phyloP scores from a whole-genome alignment of 2,113 vertebrate species.

The Solea solea region DNA sequence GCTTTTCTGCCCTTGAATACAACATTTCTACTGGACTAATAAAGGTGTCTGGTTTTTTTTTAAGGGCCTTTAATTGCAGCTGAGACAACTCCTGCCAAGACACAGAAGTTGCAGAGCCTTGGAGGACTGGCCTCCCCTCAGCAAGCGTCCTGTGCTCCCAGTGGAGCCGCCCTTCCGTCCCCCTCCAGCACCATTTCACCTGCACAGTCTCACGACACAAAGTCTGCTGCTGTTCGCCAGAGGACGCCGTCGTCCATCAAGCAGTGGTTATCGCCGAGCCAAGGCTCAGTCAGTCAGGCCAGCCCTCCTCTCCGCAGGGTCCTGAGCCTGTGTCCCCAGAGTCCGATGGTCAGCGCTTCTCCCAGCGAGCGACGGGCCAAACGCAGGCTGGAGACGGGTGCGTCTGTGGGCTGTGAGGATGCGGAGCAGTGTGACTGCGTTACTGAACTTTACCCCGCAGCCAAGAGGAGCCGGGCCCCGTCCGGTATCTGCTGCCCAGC shows the following conservation, averaged over 20 bases:
- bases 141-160: slow-evolving; percentile 85
- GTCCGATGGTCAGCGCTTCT: slow-evolving; percentile 39
- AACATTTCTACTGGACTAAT: slow-evolving; percentile 4
- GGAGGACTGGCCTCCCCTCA: slow-evolving; percentile 81
- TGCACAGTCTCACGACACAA: slow-evolving; percentile 40
- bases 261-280: slow-evolving; percentile 86
- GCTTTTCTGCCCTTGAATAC: no score
- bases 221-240: slow-evolving; percentile 62
- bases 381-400: slow-evolving; percentile 87
- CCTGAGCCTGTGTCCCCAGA: slow-evolving; percentile 84
- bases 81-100: slow-evolving; percentile 86
- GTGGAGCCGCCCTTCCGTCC: slow-evolving; percentile 86
- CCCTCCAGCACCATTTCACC: slow-evolving; percentile 84
- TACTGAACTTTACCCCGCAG: slow-evolving; percentile 79
- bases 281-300: slow-evolving; percentile 57
- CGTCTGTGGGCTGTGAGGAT: slow-evolving; percentile 70
- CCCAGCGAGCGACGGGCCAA: slow-evolving; percentile 84
- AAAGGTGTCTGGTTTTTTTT: slow-evolving; percentile 1
- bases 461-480: slow-evolving; percentile 81
- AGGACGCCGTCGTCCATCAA: slow-evolving; percentile 82
- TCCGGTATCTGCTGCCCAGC: slow-evolving; percentile 75
- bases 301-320: slow-evolving; percentile 76
- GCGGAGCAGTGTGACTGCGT: slow-evolving; percentile 81
- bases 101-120: slow-evolving; percentile 61
- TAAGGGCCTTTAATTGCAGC: slow-evolving; percentile 45